Evolutionary conservation across 2,888 invertebrate genomes (phyloP).

Genomic region (Itoplectis maculator): DNA sequence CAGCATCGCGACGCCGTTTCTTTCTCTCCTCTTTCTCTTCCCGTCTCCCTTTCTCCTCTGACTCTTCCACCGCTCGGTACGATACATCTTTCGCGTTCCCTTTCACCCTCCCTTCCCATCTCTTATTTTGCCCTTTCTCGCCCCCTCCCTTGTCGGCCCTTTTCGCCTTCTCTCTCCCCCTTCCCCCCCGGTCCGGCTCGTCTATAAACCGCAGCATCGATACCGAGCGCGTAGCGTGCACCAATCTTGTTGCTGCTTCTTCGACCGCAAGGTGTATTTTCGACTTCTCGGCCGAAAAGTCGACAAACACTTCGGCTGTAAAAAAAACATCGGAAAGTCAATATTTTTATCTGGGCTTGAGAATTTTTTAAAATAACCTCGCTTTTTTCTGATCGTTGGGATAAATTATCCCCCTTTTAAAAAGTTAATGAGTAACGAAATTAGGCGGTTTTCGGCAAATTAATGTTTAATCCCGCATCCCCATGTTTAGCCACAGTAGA

Average conservation of each 20-base stretch:
- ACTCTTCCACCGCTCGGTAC: constrained; percentile 43
- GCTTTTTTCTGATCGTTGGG: too few species aligned
- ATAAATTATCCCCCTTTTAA: too few species aligned
- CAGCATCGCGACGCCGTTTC: constrained; percentile 57
- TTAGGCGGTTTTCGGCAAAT: too few species aligned
- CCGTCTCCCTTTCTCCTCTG: constrained; percentile 55
- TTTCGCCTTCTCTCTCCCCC: constrained; percentile 1
- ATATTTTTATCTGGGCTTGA: not conserved
- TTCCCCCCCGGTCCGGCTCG: not conserved
- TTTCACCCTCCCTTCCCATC: constrained; percentile 50
- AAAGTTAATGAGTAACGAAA: too few species aligned
- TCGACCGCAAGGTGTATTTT: not conserved
- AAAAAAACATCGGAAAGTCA: not conserved
- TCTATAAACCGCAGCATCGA: not conserved
- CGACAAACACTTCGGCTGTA: not conserved
- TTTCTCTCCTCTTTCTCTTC: constrained; percentile 63
- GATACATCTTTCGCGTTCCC: constrained; percentile 56
- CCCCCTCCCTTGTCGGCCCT: not conserved
- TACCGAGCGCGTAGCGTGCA: not conserved
- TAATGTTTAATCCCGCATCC: too few species aligned
- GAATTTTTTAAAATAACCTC: too few species aligned
- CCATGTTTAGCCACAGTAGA: too few species aligned
- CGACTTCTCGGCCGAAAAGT: not conserved
- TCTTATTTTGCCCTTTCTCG: constrained; percentile 28
- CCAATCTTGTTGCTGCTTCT: not conserved